Evolutionary conservation across 2,797 vertebrate species (phyloP), one percentile per base, ranked within the genome.

Genomic region (Gouania willdenowi): DNA sequence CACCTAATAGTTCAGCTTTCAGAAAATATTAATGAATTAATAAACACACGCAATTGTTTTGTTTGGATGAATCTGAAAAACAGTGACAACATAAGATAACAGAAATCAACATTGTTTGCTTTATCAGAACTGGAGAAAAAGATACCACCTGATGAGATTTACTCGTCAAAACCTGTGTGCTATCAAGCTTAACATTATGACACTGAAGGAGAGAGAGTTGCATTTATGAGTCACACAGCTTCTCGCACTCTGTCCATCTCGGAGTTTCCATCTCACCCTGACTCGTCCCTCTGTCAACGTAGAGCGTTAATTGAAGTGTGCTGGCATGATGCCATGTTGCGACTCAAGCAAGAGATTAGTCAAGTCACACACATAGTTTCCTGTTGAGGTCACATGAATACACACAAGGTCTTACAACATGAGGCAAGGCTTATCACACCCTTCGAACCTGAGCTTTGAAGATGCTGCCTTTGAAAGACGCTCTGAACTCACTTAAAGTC

Each of bases 341-440:
- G n/a, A n/a, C n/a, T n/a, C n/a, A n/a, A 51, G 47, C 5, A 5
- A n/a, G 40, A 24, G 14, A 74, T 58, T 18, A 47, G 48, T 46
- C 1, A 6, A 43, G 27, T 65, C 30, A 34, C 64, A 57, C 39
- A 34, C 63, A 76, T 62, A 77, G 39, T 38, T 78, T 57, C 43
- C 48, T 52, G 66, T 51, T 63, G 52, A 51, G 20, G 45, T 71
- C 71, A 67, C 61, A 22, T 6, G 7, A 22, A 26, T 16, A 21
- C 27, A 53, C 40, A 26, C 42, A 48, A 16, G 26, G 23, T 22
- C 24, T 32, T 14, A 47, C 25, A 48, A 34, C 37, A 60, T 10
- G 19, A 20, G 32, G 26, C 26, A 51, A 50, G 29, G 47, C 30
- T 19, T n/a, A n/a, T n/a, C n/a, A n/a, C n/a, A n/a, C n/a, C n/a